Evolutionary conservation across 1,140 invertebrate species (phyloP).

Genomic region (Cylas formicarius): DNA sequence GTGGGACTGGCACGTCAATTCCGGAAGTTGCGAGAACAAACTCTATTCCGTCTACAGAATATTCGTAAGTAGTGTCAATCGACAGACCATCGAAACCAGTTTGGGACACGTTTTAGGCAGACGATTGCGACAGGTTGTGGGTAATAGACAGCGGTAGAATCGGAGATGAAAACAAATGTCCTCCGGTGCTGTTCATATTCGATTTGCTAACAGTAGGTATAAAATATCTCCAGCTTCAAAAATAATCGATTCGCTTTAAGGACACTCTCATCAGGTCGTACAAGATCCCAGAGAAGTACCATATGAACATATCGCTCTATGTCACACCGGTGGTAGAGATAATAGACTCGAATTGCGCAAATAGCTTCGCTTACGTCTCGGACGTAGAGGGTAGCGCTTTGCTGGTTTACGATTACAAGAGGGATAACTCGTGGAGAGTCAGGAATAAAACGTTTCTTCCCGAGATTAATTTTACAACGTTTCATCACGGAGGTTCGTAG

Average conservation of each 20-base stretch:
- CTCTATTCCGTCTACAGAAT: constrained; percentile 49
- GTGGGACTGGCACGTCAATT: constrained; percentile 45
- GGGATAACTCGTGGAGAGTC: constrained; percentile 56
- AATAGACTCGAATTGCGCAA: constrained; percentile 46
- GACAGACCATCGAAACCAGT: no score
- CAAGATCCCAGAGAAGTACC: constrained; percentile 45
- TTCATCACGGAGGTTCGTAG: constrained; percentile 50
- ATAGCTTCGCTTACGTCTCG: constrained; percentile 66
- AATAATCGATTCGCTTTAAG: no score
- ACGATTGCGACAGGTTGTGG: constrained; percentile 58
- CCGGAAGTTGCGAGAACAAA: constrained; percentile 37
- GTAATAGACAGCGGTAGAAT: constrained; percentile 57
- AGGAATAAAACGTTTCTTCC: constrained; percentile 64
- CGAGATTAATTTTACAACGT: constrained; percentile 58
- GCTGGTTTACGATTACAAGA: constrained; percentile 58
- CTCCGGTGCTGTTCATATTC: constrained; percentile 56
- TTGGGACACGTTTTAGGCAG: constrained; percentile 52
- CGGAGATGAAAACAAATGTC: constrained; percentile 45
- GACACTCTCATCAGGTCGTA: constrained; percentile 48
- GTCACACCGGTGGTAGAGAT: constrained; percentile 56
- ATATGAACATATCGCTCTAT: constrained; percentile 38
- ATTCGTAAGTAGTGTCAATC: no score
- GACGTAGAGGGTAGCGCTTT: constrained; percentile 62
- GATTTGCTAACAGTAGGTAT: constrained; percentile 45
- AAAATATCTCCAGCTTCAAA: no score